These are phyloP conservation scores for Tapirus terrestris DNA, from an alignment of 2,113 vertebrate genomes.

Conservation along the genomic window DNA sequence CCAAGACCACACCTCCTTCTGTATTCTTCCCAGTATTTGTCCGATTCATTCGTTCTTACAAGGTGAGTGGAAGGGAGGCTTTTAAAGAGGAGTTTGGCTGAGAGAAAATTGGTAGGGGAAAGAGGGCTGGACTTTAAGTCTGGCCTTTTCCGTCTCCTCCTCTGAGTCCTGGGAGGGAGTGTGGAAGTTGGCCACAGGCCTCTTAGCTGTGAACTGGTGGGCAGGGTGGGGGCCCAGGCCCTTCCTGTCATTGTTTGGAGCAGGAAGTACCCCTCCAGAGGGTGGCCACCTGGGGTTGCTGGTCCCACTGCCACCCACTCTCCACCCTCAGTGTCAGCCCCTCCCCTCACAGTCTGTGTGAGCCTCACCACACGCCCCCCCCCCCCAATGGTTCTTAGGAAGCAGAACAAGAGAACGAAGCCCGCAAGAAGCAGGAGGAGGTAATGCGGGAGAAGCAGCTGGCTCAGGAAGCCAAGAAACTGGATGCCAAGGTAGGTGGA, in stretches of 20 bases:
- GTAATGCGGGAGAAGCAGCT: conserved; percentile 96
- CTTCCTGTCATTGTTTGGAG: conserved; percentile 81
- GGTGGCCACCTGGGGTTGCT: conserved; percentile 75
- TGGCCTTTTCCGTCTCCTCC: conserved; percentile 37
- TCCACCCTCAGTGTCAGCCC: conserved; percentile 39
- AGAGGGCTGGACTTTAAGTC: conserved; percentile 3
- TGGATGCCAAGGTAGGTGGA: conserved; percentile 93
- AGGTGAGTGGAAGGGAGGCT: conserved; percentile 86
- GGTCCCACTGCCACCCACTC: conserved; percentile 66
- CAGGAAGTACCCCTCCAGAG: conserved; percentile 80
- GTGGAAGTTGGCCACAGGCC: conserved; percentile 40
- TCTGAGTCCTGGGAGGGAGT: conserved; percentile 45
- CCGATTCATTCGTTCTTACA: conserved; percentile 97
- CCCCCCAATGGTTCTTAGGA: conserved; percentile 86
- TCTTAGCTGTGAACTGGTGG: conserved; percentile 69
- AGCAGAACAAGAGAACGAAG: conserved; percentile 94
- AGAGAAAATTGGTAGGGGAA: not conserved
- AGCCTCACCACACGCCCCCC: not conserved
- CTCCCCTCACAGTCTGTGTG: not conserved
- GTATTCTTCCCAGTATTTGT: conserved; percentile 98
- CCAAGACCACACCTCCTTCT: conserved; percentile 96
- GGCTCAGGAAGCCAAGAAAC: conserved; percentile 97
- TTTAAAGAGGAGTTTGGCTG: not conserved
- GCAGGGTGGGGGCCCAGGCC: conserved; percentile 72
- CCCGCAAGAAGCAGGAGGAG: conserved; percentile 95